These are phyloP conservation scores for Ommatoiulus sabulosus DNA, from an alignment of 2,888 invertebrate species.

Conservation along the genomic window DNA sequence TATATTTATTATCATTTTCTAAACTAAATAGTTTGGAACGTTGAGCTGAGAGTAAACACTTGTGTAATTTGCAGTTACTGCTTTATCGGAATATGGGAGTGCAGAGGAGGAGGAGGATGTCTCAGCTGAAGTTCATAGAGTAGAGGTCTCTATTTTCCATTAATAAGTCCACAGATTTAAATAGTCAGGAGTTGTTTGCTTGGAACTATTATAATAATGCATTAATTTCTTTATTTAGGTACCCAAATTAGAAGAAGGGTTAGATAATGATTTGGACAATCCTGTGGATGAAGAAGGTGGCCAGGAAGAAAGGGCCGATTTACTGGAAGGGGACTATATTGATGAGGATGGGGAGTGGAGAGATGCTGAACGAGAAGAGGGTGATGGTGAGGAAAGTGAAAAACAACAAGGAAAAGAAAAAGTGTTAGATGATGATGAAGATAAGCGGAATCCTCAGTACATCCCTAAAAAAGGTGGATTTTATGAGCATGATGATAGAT, in stretches of 20 bases:
- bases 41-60: not conserved
- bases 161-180: not conserved
- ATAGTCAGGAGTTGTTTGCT: not conserved
- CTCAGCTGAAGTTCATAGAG: not conserved
- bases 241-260: not conserved
- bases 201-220: not conserved
- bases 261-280: slow-evolving; percentile 53
- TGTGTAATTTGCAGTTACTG: not conserved
- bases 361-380: slow-evolving; percentile 68
- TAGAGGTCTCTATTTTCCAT: not conserved
- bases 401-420: slow-evolving; percentile 63
- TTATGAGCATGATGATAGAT: slow-evolving; percentile 93
- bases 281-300: slow-evolving; percentile 61
- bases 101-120: slow-evolving; percentile 62
- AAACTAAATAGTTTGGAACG: not conserved
- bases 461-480: slow-evolving; percentile 96
- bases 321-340: slow-evolving; percentile 64
- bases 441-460: slow-evolving; percentile 95
- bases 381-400: slow-evolving; percentile 74
- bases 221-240: not conserved
- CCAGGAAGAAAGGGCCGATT: slow-evolving; percentile 64
- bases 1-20: not conserved
- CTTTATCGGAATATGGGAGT: slow-evolving; percentile 65
- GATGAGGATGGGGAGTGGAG: slow-evolving; percentile 63
- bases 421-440: slow-evolving; percentile 92